These are phyloP conservation scores for Hermaeophaga mercurialis DNA, from an alignment of 2,888 invertebrate genomes.

Conservation along the genomic window DNA sequence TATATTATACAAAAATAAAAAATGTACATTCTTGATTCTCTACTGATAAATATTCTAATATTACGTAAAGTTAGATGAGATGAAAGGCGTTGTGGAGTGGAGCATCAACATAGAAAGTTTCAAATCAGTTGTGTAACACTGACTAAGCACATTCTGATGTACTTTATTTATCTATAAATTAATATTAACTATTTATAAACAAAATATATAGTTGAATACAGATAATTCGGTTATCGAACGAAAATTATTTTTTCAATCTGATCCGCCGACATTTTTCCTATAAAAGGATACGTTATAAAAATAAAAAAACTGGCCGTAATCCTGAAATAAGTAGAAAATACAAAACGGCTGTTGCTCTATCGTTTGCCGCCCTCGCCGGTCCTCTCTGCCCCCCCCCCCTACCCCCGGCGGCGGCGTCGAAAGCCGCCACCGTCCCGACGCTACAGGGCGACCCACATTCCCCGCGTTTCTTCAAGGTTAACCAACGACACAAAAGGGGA, in stretches of 20 bases:
- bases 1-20: no score
- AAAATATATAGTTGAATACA: no score
- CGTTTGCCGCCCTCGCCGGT: conserved; percentile 17
- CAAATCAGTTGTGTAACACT: conserved; percentile 5
- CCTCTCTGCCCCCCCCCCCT: conserved; percentile 13
- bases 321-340: conserved; percentile 27
- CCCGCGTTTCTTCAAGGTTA: background rate
- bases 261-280: no score
- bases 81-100: conserved; percentile 5
- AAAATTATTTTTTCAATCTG: no score
- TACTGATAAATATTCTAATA: no score
- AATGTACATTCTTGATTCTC: no score
- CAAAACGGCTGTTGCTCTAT: conserved; percentile 26
- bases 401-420: conserved; percentile 16
- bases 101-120: conserved; percentile 13
- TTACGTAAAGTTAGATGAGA: conserved; percentile 1
- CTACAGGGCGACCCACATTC: background rate
- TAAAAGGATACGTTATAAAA: no score
- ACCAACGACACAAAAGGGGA: no score
- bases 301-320: background rate
- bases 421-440: conserved; percentile 19
- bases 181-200: no score
- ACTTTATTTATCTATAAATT: no score
- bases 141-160: conserved; percentile 1
- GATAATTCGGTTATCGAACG: no score